Evolutionary conservation across 2,113 vertebrate genomes (phyloP), one percentile per base, ranked within the genome.

Genomic region (Geococcyx californianus): DNA sequence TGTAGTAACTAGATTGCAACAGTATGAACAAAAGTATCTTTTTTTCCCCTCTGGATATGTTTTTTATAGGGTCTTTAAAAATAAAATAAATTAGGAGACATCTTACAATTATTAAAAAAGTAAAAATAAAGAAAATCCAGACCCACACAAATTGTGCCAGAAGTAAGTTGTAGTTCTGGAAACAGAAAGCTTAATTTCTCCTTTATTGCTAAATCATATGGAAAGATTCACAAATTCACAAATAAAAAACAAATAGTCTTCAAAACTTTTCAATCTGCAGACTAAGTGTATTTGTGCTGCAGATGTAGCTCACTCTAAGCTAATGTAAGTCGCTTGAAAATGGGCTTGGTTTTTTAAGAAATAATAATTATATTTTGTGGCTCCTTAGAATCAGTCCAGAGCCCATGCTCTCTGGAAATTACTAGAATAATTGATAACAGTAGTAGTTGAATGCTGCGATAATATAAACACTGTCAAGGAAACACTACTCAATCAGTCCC

Each of bases 11-110:
- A 51, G 12, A 59, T 17, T 52, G 25, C 5, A 87, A 67, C 4
- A 63, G 15, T 44, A 67, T 20, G 18, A 87, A 54, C n/a, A 91
- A 69, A 68, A 59, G 11, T 45, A 9, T 8, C 26, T 24, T 59
- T 7, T n/a, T 34, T 12, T 18, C 4, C 2, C 13, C 3, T 38
- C 20, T 18, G 2, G 3, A 1, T 67, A 72, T 63, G 26, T 0
- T 83, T 84, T 77, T 52, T 38, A 34, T 1, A 24, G 6, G 10
- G 11, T n/a, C 5, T 89, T 92, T 47, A 19, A 34, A 44, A 83
- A 80, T 31, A 68, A 76, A 63, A 49, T 42, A 20, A 38, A 38
- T 4, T 52, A 55, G 83, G 3, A 3, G 1, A 25, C 6, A 44
- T 4, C 7, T 81, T 66, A 36, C 3, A 62, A 20, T 33, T 62